These are phyloP conservation scores for Montipora cactus DNA, from an alignment of 64 coral and sea anemone genomes.

Conservation along the genomic window DNA sequence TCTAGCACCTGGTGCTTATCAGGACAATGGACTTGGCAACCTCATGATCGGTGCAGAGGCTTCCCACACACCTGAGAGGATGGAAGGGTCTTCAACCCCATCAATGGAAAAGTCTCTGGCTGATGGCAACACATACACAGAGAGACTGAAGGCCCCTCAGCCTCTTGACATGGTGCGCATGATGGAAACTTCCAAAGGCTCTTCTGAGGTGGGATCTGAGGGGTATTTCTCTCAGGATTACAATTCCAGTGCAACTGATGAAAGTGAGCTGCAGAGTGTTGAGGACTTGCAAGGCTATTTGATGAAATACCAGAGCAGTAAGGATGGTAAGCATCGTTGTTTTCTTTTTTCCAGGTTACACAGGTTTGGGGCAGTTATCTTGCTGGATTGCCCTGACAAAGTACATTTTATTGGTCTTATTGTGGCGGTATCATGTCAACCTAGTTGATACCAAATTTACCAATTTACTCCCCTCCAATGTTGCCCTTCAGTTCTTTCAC, in stretches of 20 bases:
- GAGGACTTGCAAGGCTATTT: conserved; percentile 30
- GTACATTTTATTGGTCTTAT: too few relatives aligned
- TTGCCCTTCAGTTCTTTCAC: too few relatives aligned
- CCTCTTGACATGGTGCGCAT: conserved; percentile 28
- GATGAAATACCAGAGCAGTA: conserved; percentile 18
- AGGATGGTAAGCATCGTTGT: background rate
- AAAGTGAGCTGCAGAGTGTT: conserved; percentile 3
- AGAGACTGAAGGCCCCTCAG: conserved; percentile 10
- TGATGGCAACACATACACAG: background rate
- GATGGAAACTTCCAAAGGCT: background rate
- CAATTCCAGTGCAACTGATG: background rate
- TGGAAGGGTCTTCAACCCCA: background rate
- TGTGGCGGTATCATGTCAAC: too few relatives aligned
- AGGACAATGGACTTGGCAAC: background rate
- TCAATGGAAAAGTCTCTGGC: background rate
- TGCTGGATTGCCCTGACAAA: too few relatives aligned
- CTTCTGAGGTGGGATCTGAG: conserved; percentile 3
- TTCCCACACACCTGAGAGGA: background rate
- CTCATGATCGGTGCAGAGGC: background rate
- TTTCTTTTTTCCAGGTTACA: background rate
- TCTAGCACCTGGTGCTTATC: background rate
- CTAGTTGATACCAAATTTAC: too few relatives aligned
- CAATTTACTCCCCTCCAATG: too few relatives aligned
- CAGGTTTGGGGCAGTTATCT: background rate
- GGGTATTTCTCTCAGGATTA: conserved; percentile 11